Percentiles rank a stretch among this genome's conserved stretches.
Evolutionary conservation across 2,113 vertebrate species (phyloP).

Genomic region (Nothoprocta perdicaria): DNA sequence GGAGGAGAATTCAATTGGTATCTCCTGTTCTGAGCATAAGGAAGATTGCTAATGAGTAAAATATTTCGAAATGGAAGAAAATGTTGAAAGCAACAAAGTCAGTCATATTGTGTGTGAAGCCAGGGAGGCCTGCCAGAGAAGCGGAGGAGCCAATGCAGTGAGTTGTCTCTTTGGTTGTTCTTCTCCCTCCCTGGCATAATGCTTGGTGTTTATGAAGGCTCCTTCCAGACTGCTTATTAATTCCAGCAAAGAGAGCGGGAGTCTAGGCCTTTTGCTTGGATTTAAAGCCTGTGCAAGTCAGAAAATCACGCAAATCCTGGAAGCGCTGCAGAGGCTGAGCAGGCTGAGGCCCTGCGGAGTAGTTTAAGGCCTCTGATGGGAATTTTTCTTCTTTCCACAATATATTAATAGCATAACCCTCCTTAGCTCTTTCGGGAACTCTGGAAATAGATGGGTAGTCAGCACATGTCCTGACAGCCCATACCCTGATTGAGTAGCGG

Average conservation of each 20-base stretch:
- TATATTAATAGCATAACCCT: slow-evolving; percentile 37
- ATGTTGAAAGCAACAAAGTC: slow-evolving; percentile 72
- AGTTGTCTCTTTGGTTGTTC: slow-evolving; percentile 66
- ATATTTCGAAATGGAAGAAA: slow-evolving; percentile 71
- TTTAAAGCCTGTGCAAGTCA: not conserved
- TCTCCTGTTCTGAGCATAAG: slow-evolving; percentile 68
- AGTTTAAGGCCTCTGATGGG: slow-evolving; percentile 1
- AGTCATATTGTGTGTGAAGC: slow-evolving; percentile 62
- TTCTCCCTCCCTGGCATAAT: slow-evolving; percentile 48
- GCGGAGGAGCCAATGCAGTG: slow-evolving; percentile 41
- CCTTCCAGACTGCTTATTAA: slow-evolving; percentile 33
- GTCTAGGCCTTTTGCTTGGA: not conserved
- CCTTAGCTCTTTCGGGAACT: not conserved
- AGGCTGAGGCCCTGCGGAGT: not conserved
- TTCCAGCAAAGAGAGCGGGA: not conserved
- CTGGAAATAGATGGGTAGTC: not conserved
- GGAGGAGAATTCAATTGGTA: slow-evolving; percentile 13
- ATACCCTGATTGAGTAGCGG: not conserved
- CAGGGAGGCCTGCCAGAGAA: slow-evolving; percentile 70
- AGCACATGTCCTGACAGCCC: not conserved
- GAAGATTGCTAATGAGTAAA: slow-evolving; percentile 70
- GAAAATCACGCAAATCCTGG: not conserved
- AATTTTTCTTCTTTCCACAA: slow-evolving; percentile 12
- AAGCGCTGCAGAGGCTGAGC: not conserved
- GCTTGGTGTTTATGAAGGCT: slow-evolving; percentile 39